Base-by-base conservation (phyloP, 2,888 invertebrate species). In the Drosophila paucipuncta region DNA sequence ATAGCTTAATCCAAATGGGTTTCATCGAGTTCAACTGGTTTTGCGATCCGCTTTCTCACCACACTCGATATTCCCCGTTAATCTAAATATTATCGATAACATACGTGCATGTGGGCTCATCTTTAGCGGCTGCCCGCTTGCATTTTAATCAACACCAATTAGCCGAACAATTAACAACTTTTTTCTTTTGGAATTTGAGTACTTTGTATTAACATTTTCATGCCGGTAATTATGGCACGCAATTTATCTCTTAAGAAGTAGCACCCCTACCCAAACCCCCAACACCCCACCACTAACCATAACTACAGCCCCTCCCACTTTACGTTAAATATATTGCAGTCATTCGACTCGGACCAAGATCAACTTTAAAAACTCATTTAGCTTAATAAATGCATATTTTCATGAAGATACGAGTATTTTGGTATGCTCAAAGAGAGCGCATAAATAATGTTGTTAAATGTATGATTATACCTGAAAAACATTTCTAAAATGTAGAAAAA, bases 131-230 rank as follows among this genome's bases (percentile, higher is more conserved):
- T 25, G 30, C 31, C 39, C 16, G 47, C 28, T 43, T 31, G 25
- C 35, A 39, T 50, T 65, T 35, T 35, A 60, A 37, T 41, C 25
- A 43, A 25, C 43, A 47, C n/a, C 41, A 83, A 83, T 83, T 88
- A 83, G 83, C 68, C 53, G n/a, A 58, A 68, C 77, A 83, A 83
- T 83, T 85, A 83, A 77, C 80, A 64, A 50, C 28, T 39, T 28
- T 57, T 39, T 39, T 39, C 39, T 50, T 73, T 63, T 55, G 68
- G 49, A 57, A 82, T 82, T 85, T 60, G 18, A n/a, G 43, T 64
- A 80, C 50, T 79, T 68, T 64, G 50, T 71, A 68, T 83, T 80
- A 80, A 73, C 66, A 75, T 70, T 73, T 60, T 80, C 61, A 69
- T 83, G 85, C 49, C 50, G 57, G 39, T 25, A 76, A 83, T 85